phyloP scores from a whole-genome alignment of 2,113 vertebrate species.

The Stictonetta naevosa region DNA sequence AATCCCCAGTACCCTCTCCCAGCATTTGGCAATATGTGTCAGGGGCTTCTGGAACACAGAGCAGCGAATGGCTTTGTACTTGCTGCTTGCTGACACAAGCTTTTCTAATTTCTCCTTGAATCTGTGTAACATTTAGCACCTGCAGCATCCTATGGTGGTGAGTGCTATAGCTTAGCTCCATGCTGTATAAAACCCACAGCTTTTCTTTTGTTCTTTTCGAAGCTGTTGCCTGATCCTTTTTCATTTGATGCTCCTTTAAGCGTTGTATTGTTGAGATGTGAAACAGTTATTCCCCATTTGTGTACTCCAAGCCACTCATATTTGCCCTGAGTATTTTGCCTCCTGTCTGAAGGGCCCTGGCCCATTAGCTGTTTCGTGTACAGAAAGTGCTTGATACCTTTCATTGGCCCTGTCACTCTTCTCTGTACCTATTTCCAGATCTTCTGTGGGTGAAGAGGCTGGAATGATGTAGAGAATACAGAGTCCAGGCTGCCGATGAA shows the following conservation, averaged over 20 bases:
- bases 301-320: background rate
- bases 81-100: background rate
- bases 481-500: background rate
- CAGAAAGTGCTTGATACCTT: background rate
- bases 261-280: background rate
- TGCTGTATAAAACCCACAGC: background rate
- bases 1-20: background rate
- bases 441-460: background rate
- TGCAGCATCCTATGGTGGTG: background rate
- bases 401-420: background rate
- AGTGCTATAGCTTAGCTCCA: background rate
- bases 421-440: background rate
- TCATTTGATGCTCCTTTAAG: background rate
- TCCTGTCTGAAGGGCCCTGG: background rate
- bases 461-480: background rate
- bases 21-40: background rate
- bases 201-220: background rate
- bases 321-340: background rate
- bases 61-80: background rate
- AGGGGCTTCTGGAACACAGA: background rate
- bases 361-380: background rate
- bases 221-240: background rate
- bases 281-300: background rate
- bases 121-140: background rate
- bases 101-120: background rate